These are phyloP conservation scores for Cygnus atratus DNA, from an alignment of 2,113 vertebrate genomes.

Conservation along the genomic window DNA sequence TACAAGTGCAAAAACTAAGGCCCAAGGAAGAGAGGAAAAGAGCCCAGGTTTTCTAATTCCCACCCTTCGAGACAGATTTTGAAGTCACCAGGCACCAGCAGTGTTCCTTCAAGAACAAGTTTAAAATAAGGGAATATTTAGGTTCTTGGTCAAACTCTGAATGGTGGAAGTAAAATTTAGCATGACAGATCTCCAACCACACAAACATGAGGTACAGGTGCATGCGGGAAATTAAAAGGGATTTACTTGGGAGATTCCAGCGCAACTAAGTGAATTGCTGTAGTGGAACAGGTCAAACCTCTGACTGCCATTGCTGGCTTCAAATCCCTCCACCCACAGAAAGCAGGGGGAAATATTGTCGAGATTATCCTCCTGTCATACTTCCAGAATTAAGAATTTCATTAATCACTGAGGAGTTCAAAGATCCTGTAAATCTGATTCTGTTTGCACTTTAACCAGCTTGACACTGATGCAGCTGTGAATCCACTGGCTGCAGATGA, in stretches of 20 bases:
- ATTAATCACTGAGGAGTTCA: slow-evolving; percentile 53
- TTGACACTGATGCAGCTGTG: slow-evolving; percentile 38
- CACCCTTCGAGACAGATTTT: not conserved
- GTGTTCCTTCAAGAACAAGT: slow-evolving; percentile 4
- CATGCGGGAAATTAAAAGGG: not conserved
- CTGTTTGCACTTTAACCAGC: not conserved
- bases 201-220: not conserved
- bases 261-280: not conserved
- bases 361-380: slow-evolving; percentile 51
- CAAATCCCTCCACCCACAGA: slow-evolving; percentile 37
- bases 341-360: slow-evolving; percentile 33
- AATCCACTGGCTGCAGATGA: slow-evolving; percentile 31
- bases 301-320: not conserved
- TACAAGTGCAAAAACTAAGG: not conserved
- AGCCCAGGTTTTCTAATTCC: not conserved
- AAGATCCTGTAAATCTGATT: slow-evolving; percentile 63
- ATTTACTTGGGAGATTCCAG: not conserved
- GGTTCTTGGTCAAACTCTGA: not conserved
- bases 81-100: slow-evolving; percentile 10
- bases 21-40: not conserved
- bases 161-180: not conserved
- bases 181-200: not conserved
- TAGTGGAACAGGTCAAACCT: slow-evolving; percentile 36
- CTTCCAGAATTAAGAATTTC: slow-evolving; percentile 64
- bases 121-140: slow-evolving; percentile 47